phyloP scores from a whole-genome alignment of 2,888 invertebrate species.

The Eubasilissa splendida region DNA sequence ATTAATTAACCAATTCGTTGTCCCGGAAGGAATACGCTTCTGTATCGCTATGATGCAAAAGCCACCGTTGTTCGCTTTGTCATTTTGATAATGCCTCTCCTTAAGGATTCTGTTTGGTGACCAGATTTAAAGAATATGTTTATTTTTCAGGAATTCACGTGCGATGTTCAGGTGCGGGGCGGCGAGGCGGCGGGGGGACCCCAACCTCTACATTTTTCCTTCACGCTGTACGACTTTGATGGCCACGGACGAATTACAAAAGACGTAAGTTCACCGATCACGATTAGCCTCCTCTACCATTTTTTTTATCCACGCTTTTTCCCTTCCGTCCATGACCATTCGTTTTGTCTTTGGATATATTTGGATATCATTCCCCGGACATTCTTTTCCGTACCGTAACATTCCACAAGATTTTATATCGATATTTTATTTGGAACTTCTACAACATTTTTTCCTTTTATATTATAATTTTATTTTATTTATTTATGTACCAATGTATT shows the following conservation, averaged over 20 bases:
- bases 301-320: background rate
- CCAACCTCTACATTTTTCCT: conserved; percentile 83
- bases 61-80: too few relatives aligned
- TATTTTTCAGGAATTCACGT: conserved; percentile 84
- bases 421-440: background rate
- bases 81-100: too few relatives aligned
- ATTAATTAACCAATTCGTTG: too few relatives aligned
- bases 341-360: too few relatives aligned
- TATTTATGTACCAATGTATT: too few relatives aligned
- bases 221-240: conserved; percentile 92
- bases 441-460: background rate
- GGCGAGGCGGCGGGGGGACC: conserved; percentile 74
- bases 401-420: too few relatives aligned
- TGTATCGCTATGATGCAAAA: too few relatives aligned
- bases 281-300: background rate
- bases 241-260: conserved; percentile 94
- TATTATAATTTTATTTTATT: too few relatives aligned
- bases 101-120: background rate
- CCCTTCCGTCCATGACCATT: too few relatives aligned
- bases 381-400: too few relatives aligned
- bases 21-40: too few relatives aligned
- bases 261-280: conserved; percentile 77
- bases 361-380: too few relatives aligned
- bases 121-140: conserved; percentile 9
- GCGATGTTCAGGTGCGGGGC: conserved; percentile 89